Percentiles rank a stretch among this genome's conserved stretches.
These are phyloP conservation scores for Oreotrochilus melanogaster DNA, from an alignment of 2,113 vertebrate species.

Conservation along the genomic window DNA sequence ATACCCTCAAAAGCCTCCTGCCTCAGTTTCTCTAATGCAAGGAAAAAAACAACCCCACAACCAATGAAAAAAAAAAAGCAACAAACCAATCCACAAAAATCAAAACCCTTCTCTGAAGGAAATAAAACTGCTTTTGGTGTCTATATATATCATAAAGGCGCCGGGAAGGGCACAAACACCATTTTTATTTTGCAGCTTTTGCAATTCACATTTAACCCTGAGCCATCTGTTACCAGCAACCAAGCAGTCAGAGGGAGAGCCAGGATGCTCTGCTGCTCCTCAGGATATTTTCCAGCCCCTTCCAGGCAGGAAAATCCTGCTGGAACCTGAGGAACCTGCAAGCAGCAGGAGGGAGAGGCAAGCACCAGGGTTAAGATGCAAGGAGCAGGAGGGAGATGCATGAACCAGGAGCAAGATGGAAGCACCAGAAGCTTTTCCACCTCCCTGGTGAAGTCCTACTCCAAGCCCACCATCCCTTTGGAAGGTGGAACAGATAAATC, in stretches of 20 bases:
- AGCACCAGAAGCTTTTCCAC: neutral
- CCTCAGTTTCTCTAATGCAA: neutral
- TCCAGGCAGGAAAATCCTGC: neutral
- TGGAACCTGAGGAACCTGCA: neutral
- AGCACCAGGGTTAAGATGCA: neutral
- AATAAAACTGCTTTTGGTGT: constrained; percentile 12
- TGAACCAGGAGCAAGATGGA: neutral
- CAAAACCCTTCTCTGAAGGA: neutral
- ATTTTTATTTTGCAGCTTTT: constrained; percentile 51
- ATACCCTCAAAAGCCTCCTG: neutral
- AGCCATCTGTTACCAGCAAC: constrained; percentile 70
- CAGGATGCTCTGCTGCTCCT: constrained; percentile 14
- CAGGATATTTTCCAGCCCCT: constrained; percentile 1
- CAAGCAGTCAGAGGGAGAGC: neutral
- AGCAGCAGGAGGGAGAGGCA: neutral
- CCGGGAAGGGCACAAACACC: constrained; percentile 31
- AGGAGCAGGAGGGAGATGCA: no score
- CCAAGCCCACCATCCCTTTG: neutral
- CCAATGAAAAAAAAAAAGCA: neutral
- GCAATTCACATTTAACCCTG: constrained; percentile 64
- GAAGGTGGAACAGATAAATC: neutral
- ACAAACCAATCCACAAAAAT: neutral
- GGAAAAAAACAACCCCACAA: neutral
- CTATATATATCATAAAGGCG: constrained; percentile 55
- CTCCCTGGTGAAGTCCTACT: neutral